Base-by-base conservation (phyloP, 2,113 vertebrate species). In the Emydocephalus ijimae region DNA sequence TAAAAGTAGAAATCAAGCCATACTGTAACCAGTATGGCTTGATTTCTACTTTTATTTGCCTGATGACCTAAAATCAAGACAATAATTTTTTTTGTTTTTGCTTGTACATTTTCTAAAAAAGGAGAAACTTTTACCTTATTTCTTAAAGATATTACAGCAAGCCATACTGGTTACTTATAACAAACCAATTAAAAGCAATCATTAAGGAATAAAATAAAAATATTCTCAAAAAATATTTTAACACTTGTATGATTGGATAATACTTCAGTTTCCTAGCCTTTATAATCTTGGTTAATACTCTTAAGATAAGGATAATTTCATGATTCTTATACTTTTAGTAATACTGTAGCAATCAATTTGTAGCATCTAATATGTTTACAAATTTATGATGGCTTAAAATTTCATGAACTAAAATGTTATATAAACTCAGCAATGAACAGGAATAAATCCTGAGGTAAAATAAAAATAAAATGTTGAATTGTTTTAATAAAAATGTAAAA, bases 381-480 rank as follows among this genome's bases (percentile, higher is more conserved):
- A 85, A 85, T 39, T 45, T 85, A 85, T 11, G 39, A 85, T 45
- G 34, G 20, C 39, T 43, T 11, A 85, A 85, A 24, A 85, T 24
- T 9, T 45, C 39, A 34, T 34, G n/a, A 74, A 34, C 14, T 74
- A 74, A 74, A 74, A 18, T 15, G 64, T 45, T 56, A 0, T 69
- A 43, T 57, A 91, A 94, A 85, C 88, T 90, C 3, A 3, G 24
- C 26, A 14, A 90, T 64, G 21, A 26, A 48, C 50, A 43, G 5
- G 64, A 88, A 10, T 92, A 88, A 92, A 94, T 88, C 23, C 39
- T 24, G 24, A 50, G 61, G 18, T 59, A 74, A 74, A 74, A 74
- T 52, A 91, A 91, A 94, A 39, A 85, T 81, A 61, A 95, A 93
- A 54, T 54, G 3, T 21, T 34, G 64, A 74, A 85, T 24, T 56